Base-by-base conservation (phyloP, 2,888 invertebrate genomes). In the Leptinotarsa tumamoca region DNA sequence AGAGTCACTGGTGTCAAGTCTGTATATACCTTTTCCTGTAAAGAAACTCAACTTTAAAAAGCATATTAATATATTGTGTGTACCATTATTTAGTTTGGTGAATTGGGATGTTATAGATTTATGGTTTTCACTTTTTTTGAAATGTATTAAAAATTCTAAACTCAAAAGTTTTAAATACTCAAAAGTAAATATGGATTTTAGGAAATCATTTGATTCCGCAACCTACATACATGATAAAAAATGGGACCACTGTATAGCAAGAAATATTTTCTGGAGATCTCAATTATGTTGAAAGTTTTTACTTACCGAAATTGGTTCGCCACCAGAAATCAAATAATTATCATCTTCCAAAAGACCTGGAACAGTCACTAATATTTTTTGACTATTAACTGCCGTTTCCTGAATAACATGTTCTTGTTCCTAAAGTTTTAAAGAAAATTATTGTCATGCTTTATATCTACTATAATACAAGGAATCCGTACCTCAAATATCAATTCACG, bases 401-500 rank as follows among this genome's bases (percentile, higher is more conserved):
- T 61, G 27, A 61, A 61, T 61, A 52, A 68, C 50, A 68, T 68
- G 68, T 68, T 68, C 52, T 52, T 52, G 50, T 52, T 52, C 23
- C 23, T 27, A 68, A 68, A 68, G 50, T 43, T 27, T 52, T 4
- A 17, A 68, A 68, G 17, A 68, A 68, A 51, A 68, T 56, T 56
- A 56, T 52, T 52, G 52, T 52, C 23, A 68, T 68, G 50, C 27
- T 27, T 17, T 51, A 68, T 23, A 52, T 51, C 50, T 50, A 52
- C 51, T 51, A 52, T 68, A 50, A 68, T 23, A 51, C 51, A 68
- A 50, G 33, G 50, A 52, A 68, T 27, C 23, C 68, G 33, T 68
- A 68, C 68, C 68, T 68, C 68, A 50, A 68, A 68, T 52, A 68
- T 50, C 52, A 68, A 15, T 52, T 68, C 51, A 50, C 52, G 68